Evolutionary conservation across 2,113 vertebrate genomes (phyloP), one percentile per base, ranked within the genome.

Genomic region (Mesitornis unicolor): DNA sequence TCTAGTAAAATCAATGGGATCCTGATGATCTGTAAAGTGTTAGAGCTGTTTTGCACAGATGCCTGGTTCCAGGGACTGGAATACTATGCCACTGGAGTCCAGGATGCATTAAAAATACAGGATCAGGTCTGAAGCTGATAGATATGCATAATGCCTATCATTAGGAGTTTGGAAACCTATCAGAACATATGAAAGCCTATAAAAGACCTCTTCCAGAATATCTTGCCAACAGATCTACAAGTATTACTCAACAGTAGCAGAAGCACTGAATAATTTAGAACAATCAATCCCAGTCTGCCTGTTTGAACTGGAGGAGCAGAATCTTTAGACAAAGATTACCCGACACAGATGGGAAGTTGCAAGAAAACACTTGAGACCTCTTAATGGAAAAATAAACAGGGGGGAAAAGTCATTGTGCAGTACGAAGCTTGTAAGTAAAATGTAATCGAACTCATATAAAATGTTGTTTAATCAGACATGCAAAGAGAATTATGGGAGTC

Each of bases 251-350:
- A 51, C 60, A 43, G 42, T 9, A 92, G 50, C 29, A 95, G 80
- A 84, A 84, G 13, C 40, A 53, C 19, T 59, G 54, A 81, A 71
- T 92, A 91, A 87, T 92, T 92, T 50, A 82, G 48, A 87, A 73
- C 79, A 84, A 92, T 78, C 69, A 82, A 61, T 60, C 28, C n/a
- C 12, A 3, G 48, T 48, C n/a, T 78, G 57, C 40, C 61, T 76
- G 57, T 89, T 79, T 13, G 3, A 95, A 76, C 19, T 53, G 21
- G 13, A 86, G 54, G 21, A 75, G 6, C n/a, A 60, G 31, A 94
- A 89, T 68, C 91, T 93, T 92, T 95, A 82, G 76, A 38, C n/a
- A 95, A 89, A 95, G 77, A 82, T 93, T 94, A 76, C n/a, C 29
- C 91, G 77, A 43, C 31, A 64, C 17, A 57, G 28, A 7, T 76